These are phyloP conservation scores for Drosophila peninsularis DNA, from an alignment of 2,888 invertebrate species.

Conservation along the genomic window DNA sequence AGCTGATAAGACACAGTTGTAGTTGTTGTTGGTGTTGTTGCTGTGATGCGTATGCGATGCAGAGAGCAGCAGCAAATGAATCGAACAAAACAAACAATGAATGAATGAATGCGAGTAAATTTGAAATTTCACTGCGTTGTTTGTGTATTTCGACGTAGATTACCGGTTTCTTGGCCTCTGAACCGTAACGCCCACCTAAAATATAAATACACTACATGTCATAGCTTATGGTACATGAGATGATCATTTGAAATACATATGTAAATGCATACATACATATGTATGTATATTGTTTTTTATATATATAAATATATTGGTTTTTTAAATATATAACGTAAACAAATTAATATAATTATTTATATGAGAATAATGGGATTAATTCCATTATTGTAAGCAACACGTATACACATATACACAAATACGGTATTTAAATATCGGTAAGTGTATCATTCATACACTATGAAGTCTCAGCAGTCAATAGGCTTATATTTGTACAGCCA, in stretches of 20 bases:
- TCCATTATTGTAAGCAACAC: background rate
- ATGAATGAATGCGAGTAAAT: constrained; percentile 58
- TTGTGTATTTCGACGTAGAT: constrained; percentile 53
- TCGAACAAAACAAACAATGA: constrained; percentile 45
- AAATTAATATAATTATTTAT: too few species aligned
- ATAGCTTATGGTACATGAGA: constrained; percentile 19
- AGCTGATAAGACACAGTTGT: constrained; percentile 59
- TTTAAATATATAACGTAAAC: too few species aligned
- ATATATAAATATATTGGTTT: too few species aligned
- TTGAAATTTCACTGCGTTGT: constrained; percentile 63
- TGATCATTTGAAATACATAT: background rate
- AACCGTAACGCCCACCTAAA: constrained; percentile 63
- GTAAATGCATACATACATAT: too few species aligned
- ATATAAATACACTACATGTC: constrained; percentile 35
- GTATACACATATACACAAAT: background rate
- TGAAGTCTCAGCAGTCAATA: background rate
- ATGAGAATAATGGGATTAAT: background rate
- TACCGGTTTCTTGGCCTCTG: constrained; percentile 51
- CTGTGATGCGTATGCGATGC: constrained; percentile 49
- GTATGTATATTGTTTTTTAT: too few species aligned
- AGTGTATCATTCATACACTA: background rate
- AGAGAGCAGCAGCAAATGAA: constrained; percentile 18
- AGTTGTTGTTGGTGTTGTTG: constrained; percentile 1
- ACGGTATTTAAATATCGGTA: background rate
- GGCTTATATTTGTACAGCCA: constrained; percentile 9